Evolutionary conservation across 1,140 invertebrate genomes (phyloP).

Genomic region (Cherax quadricarinatus): DNA sequence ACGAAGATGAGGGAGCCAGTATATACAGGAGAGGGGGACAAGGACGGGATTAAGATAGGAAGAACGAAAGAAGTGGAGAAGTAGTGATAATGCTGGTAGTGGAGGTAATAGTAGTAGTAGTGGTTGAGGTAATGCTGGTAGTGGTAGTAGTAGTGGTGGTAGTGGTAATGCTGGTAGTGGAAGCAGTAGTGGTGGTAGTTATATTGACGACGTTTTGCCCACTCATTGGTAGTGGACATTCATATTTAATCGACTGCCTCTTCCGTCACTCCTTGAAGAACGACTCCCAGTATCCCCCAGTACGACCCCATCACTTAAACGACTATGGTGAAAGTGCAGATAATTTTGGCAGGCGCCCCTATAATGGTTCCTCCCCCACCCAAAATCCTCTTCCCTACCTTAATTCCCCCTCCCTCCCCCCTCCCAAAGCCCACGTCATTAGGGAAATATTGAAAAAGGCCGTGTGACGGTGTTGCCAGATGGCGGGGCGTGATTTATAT

Average conservation of each 20-base stretch:
- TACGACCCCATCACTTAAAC: constrained; percentile 27
- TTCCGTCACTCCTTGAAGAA: neutral
- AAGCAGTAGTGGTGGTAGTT: too few relatives aligned
- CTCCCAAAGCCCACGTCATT: constrained; percentile 45
- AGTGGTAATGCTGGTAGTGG: too few relatives aligned
- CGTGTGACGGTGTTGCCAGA: constrained; percentile 21
- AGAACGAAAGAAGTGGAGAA: too few relatives aligned
- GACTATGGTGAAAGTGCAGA: constrained; percentile 39
- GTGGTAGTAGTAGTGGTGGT: too few relatives aligned
- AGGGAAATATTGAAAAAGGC: constrained; percentile 61
- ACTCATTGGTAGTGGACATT: neutral
- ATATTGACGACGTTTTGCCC: too few relatives aligned
- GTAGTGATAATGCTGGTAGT: too few relatives aligned
- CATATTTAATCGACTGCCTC: neutral
- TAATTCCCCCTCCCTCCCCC: neutral
- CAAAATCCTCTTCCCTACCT: neutral
- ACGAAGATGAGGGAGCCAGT: too few relatives aligned
- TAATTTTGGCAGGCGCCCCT: constrained; percentile 26
- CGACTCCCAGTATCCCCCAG: constrained; percentile 7
- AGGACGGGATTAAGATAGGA: too few relatives aligned
- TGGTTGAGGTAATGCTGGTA: too few relatives aligned
- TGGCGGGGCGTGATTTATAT: constrained; percentile 25
- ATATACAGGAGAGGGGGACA: too few relatives aligned
- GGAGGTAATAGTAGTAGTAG: too few relatives aligned
- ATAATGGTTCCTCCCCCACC: constrained; percentile 28